phyloP scores from a whole-genome alignment of 2,888 invertebrate species.

The Nudaria mundana region DNA sequence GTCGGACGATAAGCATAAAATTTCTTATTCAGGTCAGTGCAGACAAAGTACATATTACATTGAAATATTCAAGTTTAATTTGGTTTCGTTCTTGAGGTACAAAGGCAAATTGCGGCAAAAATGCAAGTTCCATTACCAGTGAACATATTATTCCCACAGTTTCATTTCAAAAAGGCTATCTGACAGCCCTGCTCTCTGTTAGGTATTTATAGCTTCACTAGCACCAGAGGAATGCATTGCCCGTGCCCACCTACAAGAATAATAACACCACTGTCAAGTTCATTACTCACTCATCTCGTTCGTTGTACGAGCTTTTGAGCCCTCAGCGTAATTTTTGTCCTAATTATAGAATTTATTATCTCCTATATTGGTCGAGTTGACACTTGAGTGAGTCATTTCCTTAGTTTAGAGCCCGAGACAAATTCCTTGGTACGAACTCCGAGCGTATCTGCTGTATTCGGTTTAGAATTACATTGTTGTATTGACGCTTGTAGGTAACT shows the following conservation, averaged over 20 bases:
- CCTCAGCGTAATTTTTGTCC: slow-evolving; percentile 26
- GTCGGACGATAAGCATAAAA: neutral
- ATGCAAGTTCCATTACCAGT: slow-evolving; percentile 3
- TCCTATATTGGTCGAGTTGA: slow-evolving; percentile 31
- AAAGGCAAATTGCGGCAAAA: slow-evolving; percentile 3
- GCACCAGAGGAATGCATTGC: slow-evolving; percentile 51
- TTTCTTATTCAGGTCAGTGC: neutral
- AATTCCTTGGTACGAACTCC: slow-evolving; percentile 27
- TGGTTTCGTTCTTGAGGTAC: neutral
- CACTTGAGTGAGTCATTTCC: slow-evolving; percentile 38
- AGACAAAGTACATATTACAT: no score
- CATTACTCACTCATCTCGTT: slow-evolving; percentile 58
- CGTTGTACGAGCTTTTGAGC: slow-evolving; percentile 30
- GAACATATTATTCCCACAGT: slow-evolving; percentile 10
- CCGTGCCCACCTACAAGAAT: slow-evolving; percentile 58
- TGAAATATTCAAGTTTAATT: neutral
- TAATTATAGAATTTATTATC: slow-evolving; percentile 40
- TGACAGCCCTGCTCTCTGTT: slow-evolving; percentile 35
- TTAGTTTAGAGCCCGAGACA: slow-evolving; percentile 27
- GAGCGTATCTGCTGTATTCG: slow-evolving; percentile 15
- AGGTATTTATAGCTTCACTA: slow-evolving; percentile 52
- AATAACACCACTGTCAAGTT: slow-evolving; percentile 76
- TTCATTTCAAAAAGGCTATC: slow-evolving; percentile 19
- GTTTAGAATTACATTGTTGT: slow-evolving; percentile 28
- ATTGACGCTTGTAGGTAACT: slow-evolving; percentile 19